Percentiles rank a stretch among this genome's conserved stretches.
Conservation (phyloP, 2,113 vertebrate species). For the Delphinapterus leucas region DNA sequence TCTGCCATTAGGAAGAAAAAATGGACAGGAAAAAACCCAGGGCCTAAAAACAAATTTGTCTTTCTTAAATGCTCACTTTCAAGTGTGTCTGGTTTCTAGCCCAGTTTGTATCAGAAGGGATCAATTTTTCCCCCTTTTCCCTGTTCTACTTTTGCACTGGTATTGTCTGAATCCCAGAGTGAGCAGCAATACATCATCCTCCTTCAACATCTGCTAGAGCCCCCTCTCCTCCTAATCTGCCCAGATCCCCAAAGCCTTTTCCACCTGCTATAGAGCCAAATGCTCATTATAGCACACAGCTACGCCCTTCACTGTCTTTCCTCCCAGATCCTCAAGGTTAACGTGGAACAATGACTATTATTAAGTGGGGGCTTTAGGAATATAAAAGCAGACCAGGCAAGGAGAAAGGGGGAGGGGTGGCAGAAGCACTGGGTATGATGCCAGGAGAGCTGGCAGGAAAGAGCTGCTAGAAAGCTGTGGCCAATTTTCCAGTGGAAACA, state of each 20-base stretch:
- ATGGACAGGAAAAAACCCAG: constrained; percentile 56
- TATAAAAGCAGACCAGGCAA: constrained; percentile 79
- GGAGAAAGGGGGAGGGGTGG: constrained; percentile 78
- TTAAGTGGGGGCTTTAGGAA: constrained; percentile 81
- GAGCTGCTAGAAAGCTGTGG: constrained; percentile 85
- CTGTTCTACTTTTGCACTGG: constrained; percentile 83
- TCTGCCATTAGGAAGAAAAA: constrained; percentile 11
- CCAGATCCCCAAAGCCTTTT: constrained; percentile 88
- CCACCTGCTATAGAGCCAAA: constrained; percentile 87
- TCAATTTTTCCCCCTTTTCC: constrained; percentile 80
- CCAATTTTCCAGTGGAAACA: constrained; percentile 97
- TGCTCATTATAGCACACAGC: constrained; percentile 87
- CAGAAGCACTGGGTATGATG: constrained; percentile 84
- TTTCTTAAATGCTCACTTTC: constrained; percentile 80
- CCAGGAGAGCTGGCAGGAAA: constrained; percentile 86
- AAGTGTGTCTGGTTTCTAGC: constrained; percentile 80
- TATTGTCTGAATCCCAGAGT: constrained; percentile 89
- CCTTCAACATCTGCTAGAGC: constrained; percentile 89
- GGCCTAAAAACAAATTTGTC: constrained; percentile 76
- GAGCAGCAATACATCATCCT: constrained; percentile 88
- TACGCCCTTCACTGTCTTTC: constrained; percentile 85
- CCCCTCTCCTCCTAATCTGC: constrained; percentile 87
- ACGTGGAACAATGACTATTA: constrained; percentile 87
- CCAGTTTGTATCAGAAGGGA: constrained; percentile 81
- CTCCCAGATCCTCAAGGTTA: constrained; percentile 86